Base-by-base conservation (phyloP, 2,888 invertebrate species). In the Ligdia adustata region DNA sequence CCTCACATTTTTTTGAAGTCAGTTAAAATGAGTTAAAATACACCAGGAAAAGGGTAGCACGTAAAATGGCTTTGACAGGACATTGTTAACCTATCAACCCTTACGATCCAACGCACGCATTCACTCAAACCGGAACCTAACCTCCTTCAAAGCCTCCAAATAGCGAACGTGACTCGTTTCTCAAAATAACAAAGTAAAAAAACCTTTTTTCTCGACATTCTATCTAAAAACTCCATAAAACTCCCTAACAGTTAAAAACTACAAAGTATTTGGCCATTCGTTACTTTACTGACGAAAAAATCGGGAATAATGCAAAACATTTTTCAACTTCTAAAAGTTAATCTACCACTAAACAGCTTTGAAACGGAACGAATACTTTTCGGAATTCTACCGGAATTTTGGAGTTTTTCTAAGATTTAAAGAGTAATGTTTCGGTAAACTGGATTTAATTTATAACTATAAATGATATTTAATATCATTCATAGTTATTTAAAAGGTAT, bases 311-410 rank as follows among this genome's bases (percentile, higher is more conserved):
- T 45, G 52, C 45, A 38, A 56, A 59, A 52, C 52, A 54, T 59
- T 59, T 53, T 52, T 59, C 56, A 57, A 53, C 52, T 51, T 57
- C 52, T 49, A 55, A 55, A 59, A 59, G 59, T 59, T 56, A 51
- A 59, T 52, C 31, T 52, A 46, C 52, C 42, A 45, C 56, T 58
- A 54, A 55, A 58, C 55, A 50, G 51, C 41, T 50, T 52, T 50
- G 50, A 52, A 52, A 59, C 56, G 54, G 55, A 59, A 57, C 46
- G 51, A 46, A 48, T 9, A 37, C 35, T 40, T 46, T 39, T 15
- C 32, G 33, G 33, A 56, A 54, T 49, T 49, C 49, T 50, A 48
- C 44, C 45, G 52, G 46, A 54, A 50, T 47, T 38, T 40, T 38
- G 34, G 35, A 54, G 34, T 51, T 57, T n/a, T 53, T 52, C 40